phyloP scores from a whole-genome alignment of 2,797 vertebrate genomes.

The Delichon dasypus region DNA sequence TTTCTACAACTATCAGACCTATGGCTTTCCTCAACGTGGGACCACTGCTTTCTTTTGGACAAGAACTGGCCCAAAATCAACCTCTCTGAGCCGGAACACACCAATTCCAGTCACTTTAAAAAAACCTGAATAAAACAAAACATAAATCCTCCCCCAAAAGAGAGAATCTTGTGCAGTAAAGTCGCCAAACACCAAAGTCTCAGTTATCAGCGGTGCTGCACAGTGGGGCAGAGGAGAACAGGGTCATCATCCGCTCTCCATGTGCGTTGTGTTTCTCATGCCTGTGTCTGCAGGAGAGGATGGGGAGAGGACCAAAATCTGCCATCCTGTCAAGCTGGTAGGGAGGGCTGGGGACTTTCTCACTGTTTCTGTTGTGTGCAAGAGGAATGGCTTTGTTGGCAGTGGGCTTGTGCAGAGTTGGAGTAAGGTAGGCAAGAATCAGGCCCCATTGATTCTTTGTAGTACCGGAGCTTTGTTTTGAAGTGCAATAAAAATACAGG shows the following conservation, averaged over 20 bases:
- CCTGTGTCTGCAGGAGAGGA: not conserved
- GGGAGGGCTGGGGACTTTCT: not conserved
- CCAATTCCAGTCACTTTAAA: not conserved
- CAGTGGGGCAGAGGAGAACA: fast-evolving
- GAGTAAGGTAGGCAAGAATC: constrained; percentile 50
- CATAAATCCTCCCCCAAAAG: not conserved
- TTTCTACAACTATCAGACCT: not conserved
- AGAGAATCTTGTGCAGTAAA: not conserved
- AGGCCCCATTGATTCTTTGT: constrained; percentile 16
- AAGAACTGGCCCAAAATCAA: not conserved
- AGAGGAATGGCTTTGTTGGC: not conserved
- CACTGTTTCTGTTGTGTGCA: not conserved
- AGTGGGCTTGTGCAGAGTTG: not conserved
- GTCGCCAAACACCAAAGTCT: not conserved
- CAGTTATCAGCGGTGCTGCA: not conserved
- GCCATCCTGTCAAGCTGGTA: fast-evolving
- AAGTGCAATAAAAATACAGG: constrained; percentile 62
- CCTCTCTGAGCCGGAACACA: not conserved
- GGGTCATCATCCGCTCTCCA: not conserved
- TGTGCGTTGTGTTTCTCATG: fast-evolving
- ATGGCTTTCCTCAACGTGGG: fast-evolving
- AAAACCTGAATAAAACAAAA: fast-evolving
- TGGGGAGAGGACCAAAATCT: not conserved
- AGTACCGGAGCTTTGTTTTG: constrained; percentile 51
- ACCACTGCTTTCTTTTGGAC: not conserved